Percentiles rank a stretch among this genome's conserved stretches.
These are phyloP conservation scores for Crocuta crocuta DNA, from an alignment of 2,113 vertebrate genomes.

Conservation along the genomic window DNA sequence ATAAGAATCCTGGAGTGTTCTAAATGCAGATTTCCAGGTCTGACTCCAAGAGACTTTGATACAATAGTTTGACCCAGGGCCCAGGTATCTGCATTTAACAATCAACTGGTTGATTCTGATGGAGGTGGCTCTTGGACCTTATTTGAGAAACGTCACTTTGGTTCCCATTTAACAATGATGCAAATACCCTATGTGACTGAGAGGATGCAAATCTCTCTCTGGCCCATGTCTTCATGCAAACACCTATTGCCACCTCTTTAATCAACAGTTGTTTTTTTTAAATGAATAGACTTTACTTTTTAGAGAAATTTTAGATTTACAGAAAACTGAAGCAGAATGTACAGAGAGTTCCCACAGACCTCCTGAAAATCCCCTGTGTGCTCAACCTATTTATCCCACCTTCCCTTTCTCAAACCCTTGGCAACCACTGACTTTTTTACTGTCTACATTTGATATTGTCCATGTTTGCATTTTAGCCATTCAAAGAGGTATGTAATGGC, in stretches of 20 bases:
- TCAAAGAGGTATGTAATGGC: not conserved
- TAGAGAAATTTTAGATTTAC: conserved; percentile 42
- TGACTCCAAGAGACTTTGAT: not conserved
- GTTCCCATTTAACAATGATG: not conserved
- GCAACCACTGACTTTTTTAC: not conserved
- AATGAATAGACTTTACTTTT: not conserved
- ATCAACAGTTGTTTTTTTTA: not conserved
- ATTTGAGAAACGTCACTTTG: conserved; percentile 12
- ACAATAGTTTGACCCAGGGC: not conserved
- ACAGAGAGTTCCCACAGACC: not conserved
- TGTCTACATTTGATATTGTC: not conserved
- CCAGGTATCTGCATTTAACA: not conserved
- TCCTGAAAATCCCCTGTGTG: not conserved
- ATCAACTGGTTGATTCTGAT: not conserved
- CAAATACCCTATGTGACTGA: not conserved
- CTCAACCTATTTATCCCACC: not conserved
- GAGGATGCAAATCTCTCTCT: not conserved
- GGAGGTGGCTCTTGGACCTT: not conserved
- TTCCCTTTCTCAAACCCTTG: not conserved
- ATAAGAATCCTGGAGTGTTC: not conserved
- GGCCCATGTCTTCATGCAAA: not conserved
- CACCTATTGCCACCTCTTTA: not conserved
- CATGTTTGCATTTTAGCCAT: not conserved
- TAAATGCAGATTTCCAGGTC: not conserved
- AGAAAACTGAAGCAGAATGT: conserved; percentile 26